A percentile compares a stretch with the other conserved stretches of the same genome.
phyloP scores from a whole-genome alignment of 2,888 invertebrate genomes.

The Syritta pipiens region DNA sequence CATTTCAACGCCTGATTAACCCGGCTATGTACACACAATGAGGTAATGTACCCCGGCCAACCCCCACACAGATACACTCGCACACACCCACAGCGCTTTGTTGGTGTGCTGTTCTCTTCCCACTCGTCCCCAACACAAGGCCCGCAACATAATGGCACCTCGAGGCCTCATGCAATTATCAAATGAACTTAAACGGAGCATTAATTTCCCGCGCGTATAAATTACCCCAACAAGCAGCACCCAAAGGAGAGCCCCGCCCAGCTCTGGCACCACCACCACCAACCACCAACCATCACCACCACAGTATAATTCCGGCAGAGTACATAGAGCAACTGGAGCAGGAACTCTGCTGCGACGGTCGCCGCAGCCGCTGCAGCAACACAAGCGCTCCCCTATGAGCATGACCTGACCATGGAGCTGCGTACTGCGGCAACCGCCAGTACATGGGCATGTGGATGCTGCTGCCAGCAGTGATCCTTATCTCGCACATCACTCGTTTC shows the following conservation, averaged over 20 bases:
- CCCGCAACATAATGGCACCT: constrained; percentile 76
- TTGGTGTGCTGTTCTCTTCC: constrained; percentile 55
- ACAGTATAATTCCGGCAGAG: background rate
- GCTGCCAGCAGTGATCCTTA: constrained; percentile 59
- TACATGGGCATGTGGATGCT: constrained; percentile 37
- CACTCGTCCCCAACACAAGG: constrained; percentile 66
- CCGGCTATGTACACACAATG: constrained; percentile 68
- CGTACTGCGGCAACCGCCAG: constrained; percentile 40
- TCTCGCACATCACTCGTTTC: constrained; percentile 64
- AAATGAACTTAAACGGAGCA: constrained; percentile 78
- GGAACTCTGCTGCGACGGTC: constrained; percentile 29
- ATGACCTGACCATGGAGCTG: constrained; percentile 60
- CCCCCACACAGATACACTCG: constrained; percentile 37
- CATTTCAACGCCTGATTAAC: constrained; percentile 70
- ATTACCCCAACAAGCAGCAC: constrained; percentile 68
- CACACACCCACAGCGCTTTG: constrained; percentile 40
- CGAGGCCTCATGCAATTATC: constrained; percentile 79
- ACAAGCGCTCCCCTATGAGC: constrained; percentile 52
- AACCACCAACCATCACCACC: background rate
- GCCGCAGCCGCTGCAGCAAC: background rate
- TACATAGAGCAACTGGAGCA: constrained; percentile 50
- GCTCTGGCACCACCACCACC: constrained; percentile 31
- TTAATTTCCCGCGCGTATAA: constrained; percentile 74
- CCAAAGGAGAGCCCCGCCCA: constrained; percentile 66
- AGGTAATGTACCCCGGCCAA: constrained; percentile 67